Evolutionary conservation across 2,113 vertebrate species (phyloP), one percentile per base, ranked within the genome.

Genomic region (Coreoperca whiteheadi): DNA sequence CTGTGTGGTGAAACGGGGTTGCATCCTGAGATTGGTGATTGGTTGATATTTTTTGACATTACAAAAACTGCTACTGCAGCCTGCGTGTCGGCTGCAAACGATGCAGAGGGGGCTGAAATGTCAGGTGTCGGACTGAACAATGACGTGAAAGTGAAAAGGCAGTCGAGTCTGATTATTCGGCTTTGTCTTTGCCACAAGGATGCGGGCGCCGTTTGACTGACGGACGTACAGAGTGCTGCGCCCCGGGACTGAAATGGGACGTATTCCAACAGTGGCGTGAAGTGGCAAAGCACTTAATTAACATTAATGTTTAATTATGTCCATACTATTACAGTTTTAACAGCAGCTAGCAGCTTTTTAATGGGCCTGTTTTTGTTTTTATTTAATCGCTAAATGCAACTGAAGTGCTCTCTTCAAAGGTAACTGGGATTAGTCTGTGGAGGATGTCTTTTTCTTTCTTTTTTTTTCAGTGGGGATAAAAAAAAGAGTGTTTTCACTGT

Each of bases 341-440:
- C 46, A 37, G 34, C 57, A 54, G 70, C 28, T 23, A 18, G 37
- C 16, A 4, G 21, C 51, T 8, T 66, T 72, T 48, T 63, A 75
- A 82, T 68, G 51, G 2, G 32, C n/a, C 28, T 48, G 12, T 65
- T n/a, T 72, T 30, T 61, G 18, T 63, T 56, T 61, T 59, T 25
- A 46, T 67, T 57, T 50, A 37, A 65, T 28, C 15, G 48, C 41
- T 83, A 61, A 83, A 80, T 56, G 73, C 34, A 32, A 6, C 4
- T 37, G 67, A 77, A 80, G 76, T 3, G 76, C 41, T 76, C 71
- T 16, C 64, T 66, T 81, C 70, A 66, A 23, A 66, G 51, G 21
- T 71, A 66, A 66, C 71, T 64, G 48, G 63, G 56, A 54, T 21
- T 14, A 77, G 73, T 46, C 53, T 66, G 50, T 54, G 3, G 56